phyloP scores from a whole-genome alignment of 2,888 invertebrate genomes.

The Onthophagus sagittarius region DNA sequence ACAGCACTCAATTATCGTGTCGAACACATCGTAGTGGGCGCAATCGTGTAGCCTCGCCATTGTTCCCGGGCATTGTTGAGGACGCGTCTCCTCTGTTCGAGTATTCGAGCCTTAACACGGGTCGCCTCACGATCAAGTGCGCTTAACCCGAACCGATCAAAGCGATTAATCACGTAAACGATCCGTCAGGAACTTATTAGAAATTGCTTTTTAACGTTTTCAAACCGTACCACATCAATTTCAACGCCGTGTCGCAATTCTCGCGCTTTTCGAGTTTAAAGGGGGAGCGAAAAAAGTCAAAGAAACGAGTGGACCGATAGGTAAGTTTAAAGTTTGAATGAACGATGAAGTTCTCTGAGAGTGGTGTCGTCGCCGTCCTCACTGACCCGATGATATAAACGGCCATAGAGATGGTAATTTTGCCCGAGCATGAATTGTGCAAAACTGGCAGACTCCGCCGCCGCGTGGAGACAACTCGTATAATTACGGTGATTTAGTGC shows the following conservation, averaged over 20 bases:
- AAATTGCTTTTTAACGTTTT: no score
- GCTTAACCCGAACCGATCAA: neutral
- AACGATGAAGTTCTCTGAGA: neutral
- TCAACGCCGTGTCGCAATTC: no score
- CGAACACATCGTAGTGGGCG: neutral
- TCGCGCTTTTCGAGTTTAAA: no score
- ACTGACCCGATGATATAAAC: neutral
- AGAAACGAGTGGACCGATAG: neutral
- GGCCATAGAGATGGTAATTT: slow-evolving; percentile 26
- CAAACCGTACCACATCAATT: no score
- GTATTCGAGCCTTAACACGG: neutral
- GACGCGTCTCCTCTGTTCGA: neutral
- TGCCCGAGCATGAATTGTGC: slow-evolving; percentile 24
- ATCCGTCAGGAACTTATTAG: neutral
- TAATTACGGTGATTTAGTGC: slow-evolving; percentile 28
- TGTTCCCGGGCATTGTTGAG: neutral
- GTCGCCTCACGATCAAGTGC: neutral
- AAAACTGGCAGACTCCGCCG: slow-evolving; percentile 25
- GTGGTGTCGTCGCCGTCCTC: neutral
- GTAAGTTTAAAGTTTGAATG: neutral
- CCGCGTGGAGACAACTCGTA: slow-evolving; percentile 25
- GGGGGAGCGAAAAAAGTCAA: no score
- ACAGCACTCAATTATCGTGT: neutral
- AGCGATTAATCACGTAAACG: neutral
- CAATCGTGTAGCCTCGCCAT: neutral